Evolutionary conservation across 1,140 invertebrate genomes (phyloP), one percentile per base, ranked within the genome.

Genomic region (Lanistes nyassanus): DNA sequence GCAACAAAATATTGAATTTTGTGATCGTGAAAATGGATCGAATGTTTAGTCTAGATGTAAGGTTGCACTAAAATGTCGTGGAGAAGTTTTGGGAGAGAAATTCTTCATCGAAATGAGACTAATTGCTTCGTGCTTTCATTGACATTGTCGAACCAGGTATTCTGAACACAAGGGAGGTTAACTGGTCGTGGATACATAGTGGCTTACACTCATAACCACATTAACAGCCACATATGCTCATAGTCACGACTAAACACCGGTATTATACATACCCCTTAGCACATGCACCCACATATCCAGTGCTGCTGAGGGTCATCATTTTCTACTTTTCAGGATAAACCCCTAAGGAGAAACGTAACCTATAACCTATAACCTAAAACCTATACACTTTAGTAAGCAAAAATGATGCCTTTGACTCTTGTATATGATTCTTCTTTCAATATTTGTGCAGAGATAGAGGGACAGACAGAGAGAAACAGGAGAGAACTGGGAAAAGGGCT

Each of bases 151-250:
- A 23, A 39, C n/a, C 37, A 67, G 36, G 65, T 34, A 42, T 39
- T 39, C 6, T 37, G 11, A 9, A n/a, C 37, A 34, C 11, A 6
- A 23, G 13, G 26, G 4, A 39, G 65, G 6, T 39, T 39, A 34
- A 39, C 65, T 39, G 4, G 31, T n/a, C 13, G 36, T 39, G 65
- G 65, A 39, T 39, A 67, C 13, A 34, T 36, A 34, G 29, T 36
- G 11, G 42, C 2, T 19, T 21, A 6, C 37, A 7, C 65, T 13
- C 37, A 7, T 37, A 3, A 31, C n/a, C 65, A 39, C 66, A 47
- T 23, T n/a, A 37, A 47, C 66, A 68, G 37, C 42, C 66, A 68
- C 42, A 68, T 21, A 68, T 39, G 47, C 66, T 47, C 66, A 69
- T 6, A 65, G 7, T 26, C 58, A 60, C 58, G 31, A 23, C n/a